phyloP scores from a whole-genome alignment of 1,140 invertebrate species.

The Cephus cinctus region DNA sequence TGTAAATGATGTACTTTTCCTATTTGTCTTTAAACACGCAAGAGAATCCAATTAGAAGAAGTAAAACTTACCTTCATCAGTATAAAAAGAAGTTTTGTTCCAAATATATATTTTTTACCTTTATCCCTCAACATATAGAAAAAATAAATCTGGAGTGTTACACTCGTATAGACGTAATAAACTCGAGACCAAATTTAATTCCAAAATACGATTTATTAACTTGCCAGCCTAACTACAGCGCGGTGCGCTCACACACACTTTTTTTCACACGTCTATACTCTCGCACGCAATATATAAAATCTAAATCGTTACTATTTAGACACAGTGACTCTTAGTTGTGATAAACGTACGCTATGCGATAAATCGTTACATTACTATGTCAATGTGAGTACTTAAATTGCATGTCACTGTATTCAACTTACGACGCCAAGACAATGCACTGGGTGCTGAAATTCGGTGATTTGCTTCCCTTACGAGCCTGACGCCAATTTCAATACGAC shows the following conservation, averaged over 20 bases:
- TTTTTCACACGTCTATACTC: slow-evolving; percentile 5
- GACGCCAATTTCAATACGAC: no score
- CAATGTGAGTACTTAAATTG: slow-evolving; percentile 29
- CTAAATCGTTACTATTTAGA: slow-evolving; percentile 24
- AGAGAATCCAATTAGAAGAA: no score
- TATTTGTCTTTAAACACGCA: no score
- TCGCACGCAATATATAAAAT: slow-evolving; percentile 6
- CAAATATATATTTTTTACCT: no score
- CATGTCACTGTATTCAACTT: slow-evolving; percentile 16
- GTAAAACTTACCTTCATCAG: no score
- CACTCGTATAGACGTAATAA: no score
- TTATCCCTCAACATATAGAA: no score
- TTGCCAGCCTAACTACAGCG: slow-evolving; percentile 2
- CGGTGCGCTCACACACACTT: not conserved
- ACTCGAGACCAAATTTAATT: slow-evolving; percentile 1
- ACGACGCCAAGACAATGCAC: slow-evolving; percentile 13
- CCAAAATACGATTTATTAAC: slow-evolving; percentile 8
- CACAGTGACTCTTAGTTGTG: slow-evolving; percentile 40
- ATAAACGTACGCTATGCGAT: slow-evolving; percentile 37
- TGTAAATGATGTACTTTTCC: no score
- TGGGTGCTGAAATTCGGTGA: no score
- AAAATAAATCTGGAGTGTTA: no score
- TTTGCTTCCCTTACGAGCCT: no score
- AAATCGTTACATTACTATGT: slow-evolving; percentile 33
- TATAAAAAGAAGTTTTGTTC: no score